Evolutionary conservation across 2,113 vertebrate genomes (phyloP), one percentile per base, ranked within the genome.

Genomic region (Periophthalmodon schlosseri): DNA sequence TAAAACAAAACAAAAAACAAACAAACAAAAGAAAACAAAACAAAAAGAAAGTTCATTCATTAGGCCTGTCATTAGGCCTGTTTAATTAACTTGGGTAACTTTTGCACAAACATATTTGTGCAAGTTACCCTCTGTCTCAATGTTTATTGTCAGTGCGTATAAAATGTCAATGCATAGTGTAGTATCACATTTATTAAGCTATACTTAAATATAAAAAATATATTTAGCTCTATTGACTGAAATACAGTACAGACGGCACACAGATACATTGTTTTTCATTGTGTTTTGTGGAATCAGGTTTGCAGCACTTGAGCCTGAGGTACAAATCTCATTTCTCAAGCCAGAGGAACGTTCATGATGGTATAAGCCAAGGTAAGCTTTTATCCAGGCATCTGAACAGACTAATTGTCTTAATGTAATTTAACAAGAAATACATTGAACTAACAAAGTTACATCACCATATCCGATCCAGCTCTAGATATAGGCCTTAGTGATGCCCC

Each of bases 361-460:
- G 60, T 33, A 63, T 77, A 75, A 78, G 75, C 70, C 78, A 87
- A 91, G 28, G 24, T 34, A 63, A 77, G 87, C 87, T 91, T 86
- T 90, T 90, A 89, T 82, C 50, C 18, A 52, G 74, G 15, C 28
- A 63, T 63, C 60, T 18, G 60, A 33, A 10, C 60, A 34, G 28
- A 63, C 60, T 34, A 63, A 90, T 75, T 90, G 81, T 84, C 75
- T 73, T 95, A 93, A 95, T 94, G 80, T 54, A 85, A 95, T 96
- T 95, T 93, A 56, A 76, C 71, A 84, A 88, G 76, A 85, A 86
- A 85, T 80, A 84, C 64, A 58, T 84, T 85, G 71, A 36, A 56
- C 66, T 93, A 56, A 56, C 52, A 56, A 56, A 56, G 52, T 56
- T 56, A 56, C 52, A 56, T 56, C 52, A 56, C 52, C 52, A 56